phyloP scores from a whole-genome alignment of 2,888 invertebrate genomes.

The Diaphora mendica region DNA sequence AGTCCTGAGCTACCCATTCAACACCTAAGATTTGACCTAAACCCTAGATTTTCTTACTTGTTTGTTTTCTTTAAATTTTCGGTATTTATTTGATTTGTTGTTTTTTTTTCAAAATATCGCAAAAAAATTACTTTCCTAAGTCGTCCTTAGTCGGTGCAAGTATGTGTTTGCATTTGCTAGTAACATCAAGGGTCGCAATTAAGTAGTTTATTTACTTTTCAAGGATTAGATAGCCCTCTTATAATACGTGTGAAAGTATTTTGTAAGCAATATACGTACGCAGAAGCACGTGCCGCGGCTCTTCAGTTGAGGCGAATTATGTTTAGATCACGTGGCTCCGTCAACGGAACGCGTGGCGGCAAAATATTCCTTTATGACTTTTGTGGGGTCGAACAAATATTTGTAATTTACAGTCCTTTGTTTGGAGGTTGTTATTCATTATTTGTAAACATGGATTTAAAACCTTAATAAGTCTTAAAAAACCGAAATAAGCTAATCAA shows the following conservation, averaged over 20 bases:
- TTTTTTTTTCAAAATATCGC: too few species aligned
- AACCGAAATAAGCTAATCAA: neutral
- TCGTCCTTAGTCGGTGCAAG: too few species aligned
- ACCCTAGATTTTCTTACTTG: too few species aligned
- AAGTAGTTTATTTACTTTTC: slow-evolving; percentile 20
- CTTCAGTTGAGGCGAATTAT: slow-evolving; percentile 54
- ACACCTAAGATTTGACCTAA: too few species aligned
- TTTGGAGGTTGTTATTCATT: slow-evolving; percentile 61
- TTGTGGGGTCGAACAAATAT: slow-evolving; percentile 76
- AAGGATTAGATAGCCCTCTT: slow-evolving; percentile 18
- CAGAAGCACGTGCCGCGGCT: slow-evolving; percentile 60
- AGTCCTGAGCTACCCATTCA: too few species aligned
- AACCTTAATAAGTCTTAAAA: neutral
- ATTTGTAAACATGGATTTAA: slow-evolving; percentile 52
- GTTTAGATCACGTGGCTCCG: slow-evolving; percentile 69
- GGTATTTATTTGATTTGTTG: too few species aligned
- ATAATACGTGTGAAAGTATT: slow-evolving; percentile 39
- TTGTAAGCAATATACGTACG: slow-evolving; percentile 41
- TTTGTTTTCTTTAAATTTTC: too few species aligned
- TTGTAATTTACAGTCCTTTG: slow-evolving; percentile 72
- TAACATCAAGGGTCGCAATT: slow-evolving; percentile 7
- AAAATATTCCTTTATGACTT: slow-evolving; percentile 60
- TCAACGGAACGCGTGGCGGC: slow-evolving; percentile 74
- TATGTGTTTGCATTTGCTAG: neutral
- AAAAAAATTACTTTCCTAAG: too few species aligned